Base-by-base conservation (phyloP, 2,797 vertebrate species). In the Buphagus erythrorhynchus region DNA sequence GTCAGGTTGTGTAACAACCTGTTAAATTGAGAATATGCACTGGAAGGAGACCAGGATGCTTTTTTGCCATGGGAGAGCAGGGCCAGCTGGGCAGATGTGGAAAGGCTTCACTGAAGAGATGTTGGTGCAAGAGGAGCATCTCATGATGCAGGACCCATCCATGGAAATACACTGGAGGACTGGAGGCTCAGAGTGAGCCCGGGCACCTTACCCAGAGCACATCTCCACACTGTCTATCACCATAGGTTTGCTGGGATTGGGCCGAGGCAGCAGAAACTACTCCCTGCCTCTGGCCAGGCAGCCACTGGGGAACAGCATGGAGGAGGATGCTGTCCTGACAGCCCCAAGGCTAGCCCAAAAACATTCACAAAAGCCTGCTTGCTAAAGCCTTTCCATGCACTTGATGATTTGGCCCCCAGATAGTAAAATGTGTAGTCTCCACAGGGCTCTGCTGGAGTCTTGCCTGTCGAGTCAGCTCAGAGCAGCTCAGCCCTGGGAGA, bases 101-200 rank as follows among this genome's bases (percentile, higher is more conserved):
- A 61, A 84, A 43, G 38, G 29, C 13, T 89, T 54, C 2, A 1
- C 1, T 51, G 36, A 63, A 78, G 24, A 71, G 7, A 36, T 22
- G 16, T 72, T 48, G n/a, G 38, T 54, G 21, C 6, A 68, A 81
- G 38, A 9, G 36, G 26, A 57, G 14, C 29, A 74, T 28, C 2
- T 1, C 36, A 31, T 1, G 19, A n/a, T 40, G 19, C 2, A 6
- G 73, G 21, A 83, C 9, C 12, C 0, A 0, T 20, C n/a, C 17
- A 13, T n/a, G n/a, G 69, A 61, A 61, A 54, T 3, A 7, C 6
- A 1, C 3, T 3, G 3, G 18, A 43, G 13, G 11, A 16, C 15
- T 61, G n/a, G 16, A 63, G 42, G 17, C 48, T 10, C 3, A 7
- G 16, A 46, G n/a, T 11, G 24, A 55, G 21, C 43, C n/a, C 33